Conservation (phyloP, 2,797 vertebrate species). For the Poecilia velifera region DNA sequence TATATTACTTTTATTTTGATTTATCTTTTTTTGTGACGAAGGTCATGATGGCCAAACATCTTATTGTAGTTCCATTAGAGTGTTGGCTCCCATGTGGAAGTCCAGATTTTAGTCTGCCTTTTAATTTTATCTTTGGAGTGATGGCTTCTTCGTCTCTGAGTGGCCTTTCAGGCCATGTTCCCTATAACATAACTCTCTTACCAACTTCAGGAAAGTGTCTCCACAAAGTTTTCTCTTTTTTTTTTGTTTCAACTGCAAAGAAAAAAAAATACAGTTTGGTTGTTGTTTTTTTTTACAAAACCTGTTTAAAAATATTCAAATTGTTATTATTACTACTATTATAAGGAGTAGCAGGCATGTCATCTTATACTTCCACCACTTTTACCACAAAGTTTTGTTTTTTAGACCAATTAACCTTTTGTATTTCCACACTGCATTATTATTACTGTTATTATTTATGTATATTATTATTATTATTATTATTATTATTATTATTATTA, state of each 20-base stretch:
- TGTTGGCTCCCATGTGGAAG: neutral
- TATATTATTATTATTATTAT: neutral
- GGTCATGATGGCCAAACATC: neutral
- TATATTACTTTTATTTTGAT: neutral
- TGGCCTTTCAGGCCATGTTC: neutral
- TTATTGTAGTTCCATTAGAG: neutral
- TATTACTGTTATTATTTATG: neutral
- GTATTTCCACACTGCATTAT: neutral
- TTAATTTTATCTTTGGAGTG: neutral
- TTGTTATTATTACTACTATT: neutral
- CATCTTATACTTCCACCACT: neutral
- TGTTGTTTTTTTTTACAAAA: neutral
- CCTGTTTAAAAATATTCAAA: neutral
- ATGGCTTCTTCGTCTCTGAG: neutral
- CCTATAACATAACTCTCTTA: neutral
- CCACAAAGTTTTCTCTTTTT: neutral
- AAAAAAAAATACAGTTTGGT: neutral
- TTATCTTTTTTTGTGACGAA: neutral
- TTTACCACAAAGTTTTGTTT: neutral
- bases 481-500: neutral
- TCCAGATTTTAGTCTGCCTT: neutral
- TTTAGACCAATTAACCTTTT: neutral
- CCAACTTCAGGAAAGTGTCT: neutral
- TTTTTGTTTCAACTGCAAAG: neutral
- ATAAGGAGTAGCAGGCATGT: neutral